Evolutionary conservation across 2,113 vertebrate genomes (phyloP), one percentile per base, ranked within the genome.

Genomic region (Malurus cyaneus): DNA sequence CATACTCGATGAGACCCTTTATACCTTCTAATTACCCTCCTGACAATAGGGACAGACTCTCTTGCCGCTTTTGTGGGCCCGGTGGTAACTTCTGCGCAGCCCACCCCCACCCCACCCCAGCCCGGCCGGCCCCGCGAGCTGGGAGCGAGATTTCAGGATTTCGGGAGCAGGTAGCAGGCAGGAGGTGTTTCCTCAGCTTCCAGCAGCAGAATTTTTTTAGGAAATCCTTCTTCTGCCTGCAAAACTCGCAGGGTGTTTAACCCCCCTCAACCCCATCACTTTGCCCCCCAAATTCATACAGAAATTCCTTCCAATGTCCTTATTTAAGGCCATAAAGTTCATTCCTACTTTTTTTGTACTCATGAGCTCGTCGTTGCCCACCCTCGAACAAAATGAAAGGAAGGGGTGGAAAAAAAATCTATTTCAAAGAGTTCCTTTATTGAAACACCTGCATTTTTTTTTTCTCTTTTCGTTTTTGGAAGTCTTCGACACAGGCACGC

Each of bases 1-100:
- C 98, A 99, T 98, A 98, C 97, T 98, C 98, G 98, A 99, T 99
- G 98, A 98, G 98, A 98, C 89, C 98, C 94, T 98, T 99, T 98
- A 98, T 97, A 98, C 96, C 96, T 97, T 98, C 98, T 98, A 98
- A 98, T 99, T 98, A 98, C 98, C 98, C 98, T 98, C 97, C 97
- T 86, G 96, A 98, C 97, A 98, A 98, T 98, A 61, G 98, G 97
- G 96, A 96, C 96, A 26, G 93, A 83, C 97, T 93, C 96, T 95
- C 94, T 77, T 52, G 86, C 92, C 86, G 97, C 98, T 97, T 97
- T 97, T 96, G 91, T 86, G 44, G 65, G 59, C 73, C 3, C 69
- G 66, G 57, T 53, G 82, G 84, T 67, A 91, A 92, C 92, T 95
- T 64, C 88, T 69, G 89, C 1, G 18, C 46, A 9, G 56, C 50